Base-by-base conservation (phyloP, 2,797 vertebrate species). In the Sebastes melanostomus region DNA sequence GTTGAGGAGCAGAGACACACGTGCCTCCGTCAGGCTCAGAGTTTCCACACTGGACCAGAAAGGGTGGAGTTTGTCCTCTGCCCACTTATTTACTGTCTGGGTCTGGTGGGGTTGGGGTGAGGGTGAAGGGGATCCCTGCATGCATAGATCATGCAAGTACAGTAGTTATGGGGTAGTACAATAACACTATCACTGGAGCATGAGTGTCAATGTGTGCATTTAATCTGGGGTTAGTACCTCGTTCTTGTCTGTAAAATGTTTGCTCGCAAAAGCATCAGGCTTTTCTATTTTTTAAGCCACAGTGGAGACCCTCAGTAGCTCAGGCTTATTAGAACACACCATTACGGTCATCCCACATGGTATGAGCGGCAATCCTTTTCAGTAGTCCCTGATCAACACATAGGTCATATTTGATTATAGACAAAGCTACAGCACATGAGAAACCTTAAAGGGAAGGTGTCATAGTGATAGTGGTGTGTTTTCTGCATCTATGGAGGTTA, bases 31-130 rank as follows among this genome's bases (percentile, higher is more conserved):
- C 68, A 38, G 82, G 38, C 87, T 93, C 88, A 92, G 74, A 90
- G 84, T 91, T 93, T 93, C 89, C 92, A 92, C 87, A 87, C 74
- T 77, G 71, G 69, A 87, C 65, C 81, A 83, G 85, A 80, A 79
- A 89, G 88, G 90, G 92, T 86, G 92, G 89, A 89, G 87, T 78
- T 78, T 56, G 62, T 78, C 55, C 72, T 76, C 66, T 46, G 36
- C 55, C 61, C 58, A 52, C 56, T 76, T 83, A 83, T 85, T 86
- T 71, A 73, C 74, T 2, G 66, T 74, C 68, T 85, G 77, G 56
- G 29, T 81, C 73, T 81, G 68, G 61, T 68, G 75, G 66, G 72
- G 68, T 22, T 69, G 65, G 36, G 58, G 63, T 55, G 25, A 73
- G 27, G 22, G 9, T 10, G 20, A 67, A n/a, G 63, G 20, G 18